Base-by-base conservation (phyloP, 2,113 vertebrate genomes). In the Ornithorhynchus anatinus region DNA sequence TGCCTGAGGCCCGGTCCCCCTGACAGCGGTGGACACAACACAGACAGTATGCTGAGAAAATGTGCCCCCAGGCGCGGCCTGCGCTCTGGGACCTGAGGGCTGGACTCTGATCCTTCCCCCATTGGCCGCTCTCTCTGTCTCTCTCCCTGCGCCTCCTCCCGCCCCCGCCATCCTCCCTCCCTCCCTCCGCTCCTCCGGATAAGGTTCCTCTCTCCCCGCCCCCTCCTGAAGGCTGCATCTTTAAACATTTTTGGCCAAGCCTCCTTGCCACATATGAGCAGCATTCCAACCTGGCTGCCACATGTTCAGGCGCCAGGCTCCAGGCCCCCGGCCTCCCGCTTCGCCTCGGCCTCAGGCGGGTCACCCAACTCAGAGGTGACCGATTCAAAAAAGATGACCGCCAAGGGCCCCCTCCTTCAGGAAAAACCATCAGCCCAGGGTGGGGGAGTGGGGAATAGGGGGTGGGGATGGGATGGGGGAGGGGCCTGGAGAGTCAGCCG, bases 251-350 rank as follows among this genome's bases (percentile, higher is more conserved):
- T 84, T 90, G 88, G 85, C 88, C 70, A 27, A 61, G 58, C 69
- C 50, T 75, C 83, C 69, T 70, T 63, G 80, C 85, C 86, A 87
- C 86, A 77, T 83, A 72, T 72, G 70, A 63, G 60, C 64, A 84
- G 63, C 51, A 27, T 86, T 90, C 75, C 75, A 91, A 75, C 87
- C 88, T 91, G 88, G 88, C 85, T 80, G 67, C 87, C 88, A 90
- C 88, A 86, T 87, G 85, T 88, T 74, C 72, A 59, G 66, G 47
- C 44, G 71, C 85, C 84, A 81, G 14, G 13, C 61, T 88, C 81
- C 80, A 72, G 69, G 79, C 75, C 59, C 59, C 4, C 9, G 52
- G 14, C 39, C 52, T 77, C 72, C 77, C 7, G 25, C 74, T 81
- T 72, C 69, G 51, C 19, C 65, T 64, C 38, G 33, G 40, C 69